Percentiles rank a stretch among this genome's conserved stretches.
phyloP scores from a whole-genome alignment of 2,888 invertebrate species.

The Nephrotoma guestfalica region DNA sequence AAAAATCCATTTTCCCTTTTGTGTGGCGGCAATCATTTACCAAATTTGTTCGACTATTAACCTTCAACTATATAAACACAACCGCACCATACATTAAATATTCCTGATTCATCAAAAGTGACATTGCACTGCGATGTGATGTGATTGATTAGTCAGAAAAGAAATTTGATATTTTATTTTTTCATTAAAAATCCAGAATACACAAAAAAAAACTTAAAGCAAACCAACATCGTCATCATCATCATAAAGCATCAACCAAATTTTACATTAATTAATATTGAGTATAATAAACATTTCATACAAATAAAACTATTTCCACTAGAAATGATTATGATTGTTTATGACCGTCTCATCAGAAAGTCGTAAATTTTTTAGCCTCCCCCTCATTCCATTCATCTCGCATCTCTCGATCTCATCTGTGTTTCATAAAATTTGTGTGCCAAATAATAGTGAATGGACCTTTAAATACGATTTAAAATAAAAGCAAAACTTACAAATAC shows the following conservation, averaged over 20 bases:
- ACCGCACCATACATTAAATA: not conserved
- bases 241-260: not conserved
- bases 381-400: not conserved
- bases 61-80: not conserved
- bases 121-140: not conserved
- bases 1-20: not conserved
- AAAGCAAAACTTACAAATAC: not conserved
- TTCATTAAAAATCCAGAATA: not conserved
- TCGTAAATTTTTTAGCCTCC: not conserved
- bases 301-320: not conserved
- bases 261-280: not conserved
- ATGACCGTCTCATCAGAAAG: not conserved
- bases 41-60: not conserved
- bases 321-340: not conserved
- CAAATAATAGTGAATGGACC: not conserved
- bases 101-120: not conserved
- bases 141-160: not conserved
- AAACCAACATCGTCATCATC: not conserved
- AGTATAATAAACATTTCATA: not conserved
- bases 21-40: too few relatives aligned
- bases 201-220: not conserved
- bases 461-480: not conserved
- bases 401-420: not conserved
- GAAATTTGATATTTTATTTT: not conserved
- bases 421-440: not conserved